Base-by-base conservation (phyloP, 2,888 invertebrate genomes). In the Neuroscelio doddi region DNA sequence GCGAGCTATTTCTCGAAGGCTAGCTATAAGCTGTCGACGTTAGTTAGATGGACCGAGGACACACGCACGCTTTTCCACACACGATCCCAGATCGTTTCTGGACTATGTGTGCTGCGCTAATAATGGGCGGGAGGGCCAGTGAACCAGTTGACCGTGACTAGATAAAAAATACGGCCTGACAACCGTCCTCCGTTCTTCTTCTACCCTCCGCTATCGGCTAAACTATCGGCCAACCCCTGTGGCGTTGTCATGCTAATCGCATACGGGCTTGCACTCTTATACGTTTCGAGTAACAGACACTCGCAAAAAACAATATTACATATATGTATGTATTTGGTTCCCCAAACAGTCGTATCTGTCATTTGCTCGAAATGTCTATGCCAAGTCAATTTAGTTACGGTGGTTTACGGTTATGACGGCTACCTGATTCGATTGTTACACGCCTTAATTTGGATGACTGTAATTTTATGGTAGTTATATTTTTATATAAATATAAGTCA, bases 111-210 rank as follows among this genome's bases (percentile, higher is more conserved):
- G 76, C 74, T 70, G 78, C 79, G 82, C 84, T 83, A 84, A 84
- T 84, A 84, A 84, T 82, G 81, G 83, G 81, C 79, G 81, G 83
- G 76, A 69, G 81, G 71, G 70, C 74, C 75, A 74, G 76, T 80
- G 79, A 81, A 82, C 80, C 82, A 84, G 84, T 84, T 84, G 84
- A 84, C 84, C 84, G 84, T 84, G 84, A 84, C 84, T 81, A 84
- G 84, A 84, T 84, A 84, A 84, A 84, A 84, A 84, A 84, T 84
- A 84, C 80, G 82, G 82, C 80, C 81, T 72, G 78, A 78, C 77
- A 78, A 75, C 49, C 70, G 53, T 57, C 68, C 69, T 68, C 71
- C 71, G 59, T 63, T 53, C 64, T 62, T 59, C 53, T 64, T 59
- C 61, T 52, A 55, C 64, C 64, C 64, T 64, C 61, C 49, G 41